Percentiles rank a stretch among this genome's conserved stretches.
These are phyloP conservation scores for Orthosia gracilis DNA, from an alignment of 2,888 invertebrate species.

Conservation along the genomic window DNA sequence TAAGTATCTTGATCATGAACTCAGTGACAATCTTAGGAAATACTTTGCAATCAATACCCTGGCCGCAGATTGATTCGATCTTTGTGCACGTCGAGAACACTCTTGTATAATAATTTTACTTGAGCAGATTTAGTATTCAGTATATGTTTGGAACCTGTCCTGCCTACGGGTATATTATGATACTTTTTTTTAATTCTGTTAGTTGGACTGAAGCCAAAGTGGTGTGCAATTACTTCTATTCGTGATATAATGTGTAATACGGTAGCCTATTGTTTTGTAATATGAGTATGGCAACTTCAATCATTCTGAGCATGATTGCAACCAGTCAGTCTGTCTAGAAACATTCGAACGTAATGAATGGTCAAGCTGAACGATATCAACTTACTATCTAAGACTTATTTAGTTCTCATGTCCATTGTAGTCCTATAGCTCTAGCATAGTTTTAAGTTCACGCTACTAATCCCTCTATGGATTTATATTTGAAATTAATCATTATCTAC, in stretches of 20 bases:
- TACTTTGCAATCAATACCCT: conserved; percentile 4
- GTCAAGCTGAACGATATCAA: neutral
- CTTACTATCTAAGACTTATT: neutral
- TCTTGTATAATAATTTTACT: conserved; percentile 9
- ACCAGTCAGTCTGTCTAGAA: neutral
- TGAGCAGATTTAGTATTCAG: neutral
- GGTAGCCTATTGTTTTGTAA: neutral
- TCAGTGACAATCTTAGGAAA: conserved; percentile 4
- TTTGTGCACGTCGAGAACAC: neutral
- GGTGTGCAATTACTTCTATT: neutral
- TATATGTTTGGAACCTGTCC: neutral
- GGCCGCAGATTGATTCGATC: conserved; percentile 1
- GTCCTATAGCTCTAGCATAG: neutral
- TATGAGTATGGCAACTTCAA: neutral
- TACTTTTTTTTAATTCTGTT: neutral
- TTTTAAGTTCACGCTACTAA: conserved; percentile 11
- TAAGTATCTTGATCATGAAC: conserved; percentile 18
- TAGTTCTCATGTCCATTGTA: neutral
- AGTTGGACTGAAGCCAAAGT: neutral
- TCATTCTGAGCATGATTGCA: neutral
- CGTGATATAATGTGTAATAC: neutral
- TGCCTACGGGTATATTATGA: neutral
- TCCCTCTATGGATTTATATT: neutral
- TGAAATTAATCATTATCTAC: neutral
- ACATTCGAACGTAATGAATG: neutral